Evolutionary conservation across 2,797 vertebrate species (phyloP), one percentile per base, ranked within the genome.

Genomic region (Silurus aristotelis): DNA sequence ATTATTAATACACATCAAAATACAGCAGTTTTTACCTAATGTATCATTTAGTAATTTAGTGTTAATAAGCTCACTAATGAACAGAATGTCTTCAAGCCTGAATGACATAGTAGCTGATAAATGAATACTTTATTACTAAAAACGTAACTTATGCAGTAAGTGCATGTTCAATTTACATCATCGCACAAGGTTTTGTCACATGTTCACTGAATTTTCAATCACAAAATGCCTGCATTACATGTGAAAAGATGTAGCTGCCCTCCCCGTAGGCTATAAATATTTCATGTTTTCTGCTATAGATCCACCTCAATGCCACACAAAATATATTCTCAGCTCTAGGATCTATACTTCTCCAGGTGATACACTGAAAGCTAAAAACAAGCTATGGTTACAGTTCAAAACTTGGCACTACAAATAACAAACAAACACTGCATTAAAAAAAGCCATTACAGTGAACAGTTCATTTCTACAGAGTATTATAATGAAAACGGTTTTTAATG

Each of bases 201-300:
- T 63, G 13, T 46, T n/a, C 20, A 27, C 48, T 71, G 60, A 83
- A 75, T 73, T 81, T 80, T 48, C 8, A 14, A 25, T 81, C 56
- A 67, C 25, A 48, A 83, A 80, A 27, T 67, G 13, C 66, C 70
- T 82, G 78, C 48, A 38, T 25, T 80, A 17, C 80, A 20, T 82
- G 60, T 71, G 55, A 77, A 87, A 76, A 80, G 27, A 12, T 86
- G 63, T 63, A 73, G 14, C 68, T 52, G 64, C 48, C 63, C 61
- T 85, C 58, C 70, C 81, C 72, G 83, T 63, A 84, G 81, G n/a
- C 60, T 83, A 77, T 87, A 84, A 87, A 89, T 89, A 70, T 89
- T 88, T 87, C 85, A 84, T 87, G 84, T 75, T 86, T 46, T 85
- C 84, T 79, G 58, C 38, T 87, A 79, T 83, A 87, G 73, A 55